Conservation (phyloP, 1,140 invertebrate genomes). For the Agraylea sexmaculata region DNA sequence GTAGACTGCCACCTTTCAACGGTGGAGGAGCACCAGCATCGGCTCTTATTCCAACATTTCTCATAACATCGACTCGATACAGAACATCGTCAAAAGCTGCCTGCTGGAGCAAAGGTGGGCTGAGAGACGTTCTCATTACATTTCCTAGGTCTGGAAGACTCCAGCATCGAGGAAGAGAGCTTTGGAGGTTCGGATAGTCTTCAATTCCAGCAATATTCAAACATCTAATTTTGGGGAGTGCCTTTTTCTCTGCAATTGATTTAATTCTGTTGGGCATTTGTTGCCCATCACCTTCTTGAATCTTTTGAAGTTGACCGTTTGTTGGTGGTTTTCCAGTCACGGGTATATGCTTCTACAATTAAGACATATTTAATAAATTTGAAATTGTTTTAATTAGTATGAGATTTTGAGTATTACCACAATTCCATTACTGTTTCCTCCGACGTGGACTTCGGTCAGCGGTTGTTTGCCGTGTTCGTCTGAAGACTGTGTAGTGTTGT, state of each 20-base stretch:
- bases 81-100: conserved; percentile 73
- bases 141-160: conserved; percentile 53
- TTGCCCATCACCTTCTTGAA: conserved; percentile 17
- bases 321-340: conserved; percentile 12
- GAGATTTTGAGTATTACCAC: conserved; percentile 9
- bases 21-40: conserved; percentile 13
- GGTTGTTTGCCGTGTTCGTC: conserved; percentile 18
- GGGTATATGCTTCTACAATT: conserved; percentile 19
- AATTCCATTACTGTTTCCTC: conserved; percentile 16
- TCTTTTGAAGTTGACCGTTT: conserved; percentile 19
- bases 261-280: no score
- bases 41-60: conserved; percentile 51
- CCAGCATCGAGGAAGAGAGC: conserved; percentile 59
- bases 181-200: conserved; percentile 54
- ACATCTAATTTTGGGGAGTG: no score
- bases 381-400: conserved; percentile 2
- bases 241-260: no score
- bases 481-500: conserved; percentile 20
- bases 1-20: conserved; percentile 13
- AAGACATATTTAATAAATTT: background rate
- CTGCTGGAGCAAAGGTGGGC: conserved; percentile 64
- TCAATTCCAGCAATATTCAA: conserved; percentile 56
- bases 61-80: conserved; percentile 72
- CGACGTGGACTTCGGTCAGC: conserved; percentile 17
- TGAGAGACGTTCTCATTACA: conserved; percentile 34